Evolutionary conservation across 2,888 invertebrate genomes (phyloP).

Genomic region (Eristalinus sepulchralis): DNA sequence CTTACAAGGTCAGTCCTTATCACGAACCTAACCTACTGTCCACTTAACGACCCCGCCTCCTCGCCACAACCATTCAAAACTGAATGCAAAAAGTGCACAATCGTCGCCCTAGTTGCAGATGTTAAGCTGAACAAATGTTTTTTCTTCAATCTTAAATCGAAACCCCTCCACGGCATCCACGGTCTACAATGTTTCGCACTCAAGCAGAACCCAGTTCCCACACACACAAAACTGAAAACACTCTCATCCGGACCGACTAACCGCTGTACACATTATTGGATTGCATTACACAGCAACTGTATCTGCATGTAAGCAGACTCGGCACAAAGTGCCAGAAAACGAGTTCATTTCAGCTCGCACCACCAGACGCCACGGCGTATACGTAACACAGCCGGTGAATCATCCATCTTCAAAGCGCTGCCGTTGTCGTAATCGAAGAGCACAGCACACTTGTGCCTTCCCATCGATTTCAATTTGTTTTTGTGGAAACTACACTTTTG

Average conservation of each 20-base stretch:
- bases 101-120: background rate
- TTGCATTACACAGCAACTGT: conserved; percentile 1
- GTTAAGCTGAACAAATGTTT: too few relatives aligned
- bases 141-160: background rate
- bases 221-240: background rate
- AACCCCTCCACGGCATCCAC: background rate
- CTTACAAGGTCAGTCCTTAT: too few relatives aligned
- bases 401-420: background rate
- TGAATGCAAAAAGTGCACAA: too few relatives aligned
- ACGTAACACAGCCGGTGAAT: conserved; percentile 5
- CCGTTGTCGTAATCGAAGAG: background rate
- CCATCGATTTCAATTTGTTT: background rate
- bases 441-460: background rate
- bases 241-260: background rate
- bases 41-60: too few relatives aligned
- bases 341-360: background rate
- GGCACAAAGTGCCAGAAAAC: background rate
- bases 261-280: background rate
- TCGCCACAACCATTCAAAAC: too few relatives aligned
- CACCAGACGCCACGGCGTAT: conserved; percentile 5
- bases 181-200: background rate
- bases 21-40: too few relatives aligned
- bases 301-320: background rate
- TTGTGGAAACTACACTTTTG: background rate
- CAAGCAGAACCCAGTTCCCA: background rate